Base-by-base conservation (phyloP, 2,113 vertebrate genomes). In the western clawed frog (Xenopus tropicalis) region DNA sequence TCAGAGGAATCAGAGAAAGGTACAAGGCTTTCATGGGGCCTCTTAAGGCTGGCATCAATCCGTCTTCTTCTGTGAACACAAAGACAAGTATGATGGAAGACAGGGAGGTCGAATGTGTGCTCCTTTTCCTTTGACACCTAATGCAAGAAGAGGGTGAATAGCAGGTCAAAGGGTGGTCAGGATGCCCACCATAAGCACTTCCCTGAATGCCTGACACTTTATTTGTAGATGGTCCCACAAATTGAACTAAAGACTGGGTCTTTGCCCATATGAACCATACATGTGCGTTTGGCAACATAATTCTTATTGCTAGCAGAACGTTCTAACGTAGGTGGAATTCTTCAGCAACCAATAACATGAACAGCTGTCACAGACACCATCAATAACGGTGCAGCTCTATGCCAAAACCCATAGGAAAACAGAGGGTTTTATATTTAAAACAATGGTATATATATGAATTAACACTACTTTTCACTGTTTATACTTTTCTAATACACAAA, bases 51-150 rank as follows among this genome's bases (percentile, higher is more conserved):
- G 66, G 58, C 73, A 76, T 58, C 73, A 66, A 76, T 76, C 73
- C 44, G 46, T 76, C 73, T 76, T 76, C 58, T 54, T 51, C 20
- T 56, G 23, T 51, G 57, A 69, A 63, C 20, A 76, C 73, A 76
- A 76, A 76, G 73, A 62, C 14, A 22, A 63, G 73, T 69, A 44
- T 69, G 72, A 75, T 75, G 72, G 72, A 75, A 75, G 72, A 75
- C 51, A 13, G 23, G 1, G 65, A 52, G 73, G 73, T 69, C 58
- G 73, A 76, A 69, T 69, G 66, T 56, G 58, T n/a, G 58, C 73
- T 69, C 43, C 68, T 63, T 69, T 59, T 76, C 66, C 58, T 76
- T 43, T 69, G 58, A 76, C 58, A 63, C 66, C 73, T 76, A 63
- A 25, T 56, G 66, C 57, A 63, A 17, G 4, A 43, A 69, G 66